phyloP scores from a whole-genome alignment of 2,113 vertebrate species.

The Rhinoderma darwinii region DNA sequence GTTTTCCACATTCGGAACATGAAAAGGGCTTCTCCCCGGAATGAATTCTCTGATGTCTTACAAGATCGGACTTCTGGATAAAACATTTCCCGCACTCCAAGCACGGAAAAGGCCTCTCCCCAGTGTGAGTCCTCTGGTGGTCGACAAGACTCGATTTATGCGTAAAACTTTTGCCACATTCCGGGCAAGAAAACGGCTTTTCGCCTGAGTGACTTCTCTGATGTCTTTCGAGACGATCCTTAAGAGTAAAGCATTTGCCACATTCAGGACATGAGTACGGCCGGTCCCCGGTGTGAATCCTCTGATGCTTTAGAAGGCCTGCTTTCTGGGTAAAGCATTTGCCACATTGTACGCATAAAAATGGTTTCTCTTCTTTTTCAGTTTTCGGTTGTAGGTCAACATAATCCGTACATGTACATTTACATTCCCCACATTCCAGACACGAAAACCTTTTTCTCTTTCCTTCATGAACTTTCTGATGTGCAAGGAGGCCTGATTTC shows the following conservation, averaged over 20 bases:
- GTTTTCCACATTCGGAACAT: too few species aligned
- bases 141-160: not conserved
- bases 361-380: not conserved
- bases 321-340: constrained; percentile 10
- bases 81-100: not conserved
- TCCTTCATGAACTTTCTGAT: not conserved
- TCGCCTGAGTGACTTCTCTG: not conserved
- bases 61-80: not conserved
- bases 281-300: not conserved
- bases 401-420: not conserved
- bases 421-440: constrained; percentile 2
- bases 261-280: not conserved
- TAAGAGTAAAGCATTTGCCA: not conserved
- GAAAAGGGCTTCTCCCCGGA: too few species aligned
- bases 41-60: too few species aligned
- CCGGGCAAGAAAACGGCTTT: not conserved
- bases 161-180: not conserved
- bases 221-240: not conserved
- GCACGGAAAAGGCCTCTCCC: not conserved
- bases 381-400: not conserved
- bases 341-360: not conserved
- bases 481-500: not conserved
- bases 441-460: constrained; percentile 2
- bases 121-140: not conserved
- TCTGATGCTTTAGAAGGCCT: not conserved